Conservation (phyloP, 2,888 invertebrate species). For the Willowsia nigromaculata region DNA sequence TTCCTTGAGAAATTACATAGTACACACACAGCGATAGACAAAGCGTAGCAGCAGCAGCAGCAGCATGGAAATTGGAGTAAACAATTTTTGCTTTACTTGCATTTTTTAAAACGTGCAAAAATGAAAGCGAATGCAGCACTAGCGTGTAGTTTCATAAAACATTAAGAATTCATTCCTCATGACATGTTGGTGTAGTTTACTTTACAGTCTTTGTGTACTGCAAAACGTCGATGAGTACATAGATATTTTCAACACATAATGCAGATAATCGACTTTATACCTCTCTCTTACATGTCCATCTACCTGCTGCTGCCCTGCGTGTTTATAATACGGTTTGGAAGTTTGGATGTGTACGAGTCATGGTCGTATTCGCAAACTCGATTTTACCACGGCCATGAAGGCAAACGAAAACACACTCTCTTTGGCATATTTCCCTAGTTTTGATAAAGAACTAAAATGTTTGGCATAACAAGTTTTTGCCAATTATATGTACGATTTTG, state of each 20-base stretch:
- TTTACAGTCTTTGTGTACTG: background rate
- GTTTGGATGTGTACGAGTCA: background rate
- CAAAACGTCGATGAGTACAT: background rate
- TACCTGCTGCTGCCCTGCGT: too few relatives aligned
- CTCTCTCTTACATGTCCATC: too few relatives aligned
- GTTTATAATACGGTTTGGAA: too few relatives aligned
- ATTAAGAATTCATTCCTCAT: background rate
- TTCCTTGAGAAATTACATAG: background rate
- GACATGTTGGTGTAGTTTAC: too few relatives aligned
- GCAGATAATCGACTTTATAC: too few relatives aligned
- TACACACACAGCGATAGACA: too few relatives aligned
- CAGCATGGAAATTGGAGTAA: background rate
- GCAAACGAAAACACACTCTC: conserved; percentile 46
- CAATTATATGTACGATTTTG: conserved; percentile 28
- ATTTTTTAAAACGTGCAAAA: background rate
- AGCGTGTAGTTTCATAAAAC: background rate
- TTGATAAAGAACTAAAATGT: conserved; percentile 35
- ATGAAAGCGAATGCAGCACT: conserved; percentile 10
- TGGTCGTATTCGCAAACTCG: background rate
- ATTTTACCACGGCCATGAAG: conserved; percentile 39
- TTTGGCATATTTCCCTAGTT: conserved; percentile 66
- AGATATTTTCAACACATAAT: background rate
- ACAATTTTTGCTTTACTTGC: background rate
- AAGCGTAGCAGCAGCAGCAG: too few relatives aligned
- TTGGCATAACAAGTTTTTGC: conserved; percentile 62